Evolutionary conservation across 2,888 invertebrate genomes (phyloP), one percentile per base, ranked within the genome.

Genomic region (Dolichopus griseipennis): DNA sequence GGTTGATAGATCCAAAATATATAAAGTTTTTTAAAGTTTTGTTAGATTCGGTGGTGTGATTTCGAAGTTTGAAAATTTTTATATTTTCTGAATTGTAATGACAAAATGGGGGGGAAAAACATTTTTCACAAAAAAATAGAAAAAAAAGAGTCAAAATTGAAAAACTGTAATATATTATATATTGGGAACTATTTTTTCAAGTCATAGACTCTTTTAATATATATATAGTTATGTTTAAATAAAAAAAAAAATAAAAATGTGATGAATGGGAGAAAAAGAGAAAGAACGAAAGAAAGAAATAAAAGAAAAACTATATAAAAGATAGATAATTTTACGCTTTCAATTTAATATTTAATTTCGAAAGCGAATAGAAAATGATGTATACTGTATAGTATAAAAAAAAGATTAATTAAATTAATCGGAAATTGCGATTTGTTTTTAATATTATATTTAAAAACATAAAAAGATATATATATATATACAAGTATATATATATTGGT

Each of bases 281-380:
- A 52, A 3, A 52, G 18, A 12, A 52, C 1, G 15, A 52, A 18
- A 52, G 1, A 52, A 52, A 43, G 12, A 43, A 43, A 43, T 10
- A 15, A 3, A 43, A 15, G 43, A 43, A 43, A 43, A 43, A 43
- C 12, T 9, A 15, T 10, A 15, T 3, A 43, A 43, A 15, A 12
- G 6, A 37, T 10, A 37, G n/a, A 52, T 52, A 52, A 52, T 52
- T 52, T 52, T 52, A 52, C 52, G 52, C 52, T 52, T 52, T 52
- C 52, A 52, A 52, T 52, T 52, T 52, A 52, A 52, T 52, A 18
- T 52, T 52, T 37, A 37, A 37, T 37, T 52, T 52, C 52, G 52
- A 52, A 52, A 52, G 52, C 52, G 52, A 52, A 52, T 52, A 52
- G 52, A 52, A 52, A 41, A 52, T 52, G n/a, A 18, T 52, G 52